Conservation (phyloP, 2,888 invertebrate species). For the Cosmopolites sordidus region DNA sequence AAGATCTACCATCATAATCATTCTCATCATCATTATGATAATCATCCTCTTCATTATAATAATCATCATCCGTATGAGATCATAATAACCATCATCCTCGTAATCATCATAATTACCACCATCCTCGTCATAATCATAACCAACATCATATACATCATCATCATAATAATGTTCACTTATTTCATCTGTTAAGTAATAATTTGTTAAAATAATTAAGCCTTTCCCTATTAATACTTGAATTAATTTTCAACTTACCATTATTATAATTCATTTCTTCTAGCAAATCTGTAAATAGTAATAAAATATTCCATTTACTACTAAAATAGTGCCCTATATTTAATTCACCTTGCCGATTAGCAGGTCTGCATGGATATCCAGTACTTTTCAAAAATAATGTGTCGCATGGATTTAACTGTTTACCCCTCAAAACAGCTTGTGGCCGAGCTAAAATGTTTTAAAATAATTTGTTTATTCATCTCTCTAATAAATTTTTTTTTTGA, state of each 20-base stretch:
- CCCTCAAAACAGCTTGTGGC: no score
- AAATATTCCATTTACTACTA: no score
- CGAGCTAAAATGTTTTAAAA: no score
- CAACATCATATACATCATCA: background rate
- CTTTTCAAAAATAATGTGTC: constrained; percentile 24
- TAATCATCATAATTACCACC: background rate
- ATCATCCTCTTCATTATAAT: constrained; percentile 5
- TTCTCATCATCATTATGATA: background rate
- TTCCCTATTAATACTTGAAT: no score
- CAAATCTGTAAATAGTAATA: constrained; percentile 15
- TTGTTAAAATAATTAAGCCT: background rate
- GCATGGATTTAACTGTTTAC: constrained; percentile 25
- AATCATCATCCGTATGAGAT: constrained; percentile 9
- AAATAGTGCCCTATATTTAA: no score
- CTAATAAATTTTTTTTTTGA: no score
- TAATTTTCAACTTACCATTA: constrained; percentile 3
- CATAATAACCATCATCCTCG: constrained; percentile 1
- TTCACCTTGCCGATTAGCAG: constrained; percentile 22
- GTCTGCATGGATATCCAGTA: constrained; percentile 19
- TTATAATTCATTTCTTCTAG: constrained; percentile 10
- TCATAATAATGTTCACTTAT: constrained; percentile 3
- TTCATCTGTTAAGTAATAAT: no score
- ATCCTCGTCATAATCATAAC: constrained; percentile 5
- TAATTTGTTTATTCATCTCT: no score
- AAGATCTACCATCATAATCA: no score